Percentiles rank a stretch among this genome's conserved stretches.
phyloP scores from a whole-genome alignment of 1,140 invertebrate species.

The Bombus superbus region DNA sequence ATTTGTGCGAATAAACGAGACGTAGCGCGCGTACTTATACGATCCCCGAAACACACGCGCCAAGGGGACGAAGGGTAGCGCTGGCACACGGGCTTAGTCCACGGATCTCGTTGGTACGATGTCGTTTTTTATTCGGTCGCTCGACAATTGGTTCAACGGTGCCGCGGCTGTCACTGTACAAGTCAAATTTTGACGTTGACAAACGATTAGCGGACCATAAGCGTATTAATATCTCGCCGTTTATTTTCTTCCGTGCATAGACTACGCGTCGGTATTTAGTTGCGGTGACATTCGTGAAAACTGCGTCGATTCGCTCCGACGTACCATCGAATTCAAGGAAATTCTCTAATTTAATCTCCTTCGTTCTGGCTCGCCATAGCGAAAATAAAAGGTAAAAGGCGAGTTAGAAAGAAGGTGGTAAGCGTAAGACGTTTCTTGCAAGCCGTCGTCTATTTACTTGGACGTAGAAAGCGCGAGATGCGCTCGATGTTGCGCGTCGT shows the following conservation, averaged over 20 bases:
- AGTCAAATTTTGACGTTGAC: constrained; percentile 24
- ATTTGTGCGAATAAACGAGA: background rate
- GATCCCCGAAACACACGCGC: background rate
- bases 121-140: constrained; percentile 28
- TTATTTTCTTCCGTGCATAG: background rate
- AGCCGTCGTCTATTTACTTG: too few species aligned
- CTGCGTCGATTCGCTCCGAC: background rate
- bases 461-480: too few species aligned
- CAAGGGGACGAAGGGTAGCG: background rate
- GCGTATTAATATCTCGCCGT: background rate
- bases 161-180: background rate
- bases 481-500: too few species aligned
- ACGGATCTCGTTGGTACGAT: background rate
- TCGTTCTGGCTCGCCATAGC: background rate
- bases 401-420: background rate
- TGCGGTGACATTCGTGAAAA: background rate
- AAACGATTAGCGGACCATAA: background rate
- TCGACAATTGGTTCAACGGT: constrained; percentile 3
- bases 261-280: background rate
- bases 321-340: background rate
- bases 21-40: too few species aligned
- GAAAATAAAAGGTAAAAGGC: background rate
- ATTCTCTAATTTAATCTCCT: background rate
- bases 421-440: too few species aligned
- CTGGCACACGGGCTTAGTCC: background rate